Conservation (phyloP, 2,888 invertebrate genomes). For the Barypeithes pellucidus region DNA sequence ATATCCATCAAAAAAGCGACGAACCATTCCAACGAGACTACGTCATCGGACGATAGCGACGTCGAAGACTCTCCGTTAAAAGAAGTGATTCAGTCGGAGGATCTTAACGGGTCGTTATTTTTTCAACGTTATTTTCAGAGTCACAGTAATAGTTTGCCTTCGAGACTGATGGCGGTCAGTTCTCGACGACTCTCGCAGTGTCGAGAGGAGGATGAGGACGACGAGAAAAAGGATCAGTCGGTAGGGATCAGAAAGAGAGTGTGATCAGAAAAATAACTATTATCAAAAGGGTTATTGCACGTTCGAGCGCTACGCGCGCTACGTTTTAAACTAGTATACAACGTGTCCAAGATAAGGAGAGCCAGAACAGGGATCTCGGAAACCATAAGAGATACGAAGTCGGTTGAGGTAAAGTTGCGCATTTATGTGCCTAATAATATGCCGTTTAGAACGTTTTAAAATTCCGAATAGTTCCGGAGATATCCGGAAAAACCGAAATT, state of each 20-base stretch:
- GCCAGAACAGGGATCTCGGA: too few species aligned
- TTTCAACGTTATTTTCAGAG: constrained; percentile 84
- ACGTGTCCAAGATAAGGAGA: too few species aligned
- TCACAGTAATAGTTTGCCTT: constrained; percentile 81
- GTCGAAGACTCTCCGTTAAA: constrained; percentile 65
- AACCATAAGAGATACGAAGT: too few species aligned
- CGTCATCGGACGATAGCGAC: constrained; percentile 47
- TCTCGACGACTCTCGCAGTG: constrained; percentile 85
- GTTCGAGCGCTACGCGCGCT: too few species aligned
- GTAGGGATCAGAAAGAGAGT: constrained; percentile 35
- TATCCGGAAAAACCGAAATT: too few species aligned
- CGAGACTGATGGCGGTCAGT: constrained; percentile 74
- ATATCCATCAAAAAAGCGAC: constrained; percentile 18
- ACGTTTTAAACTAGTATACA: too few species aligned
- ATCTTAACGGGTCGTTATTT: constrained; percentile 75
- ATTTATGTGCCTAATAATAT: too few species aligned
- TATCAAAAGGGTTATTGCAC: too few species aligned
- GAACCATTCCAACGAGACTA: constrained; percentile 30
- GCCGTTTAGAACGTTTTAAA: too few species aligned
- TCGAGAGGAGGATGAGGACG: constrained; percentile 88
- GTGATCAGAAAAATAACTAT: too few species aligned
- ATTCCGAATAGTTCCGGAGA: too few species aligned
- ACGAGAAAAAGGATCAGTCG: constrained; percentile 67
- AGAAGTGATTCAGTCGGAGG: constrained; percentile 73
- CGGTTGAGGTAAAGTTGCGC: too few species aligned